Conservation (phyloP, 2,888 invertebrate genomes). For the Metallyticus violacea region DNA sequence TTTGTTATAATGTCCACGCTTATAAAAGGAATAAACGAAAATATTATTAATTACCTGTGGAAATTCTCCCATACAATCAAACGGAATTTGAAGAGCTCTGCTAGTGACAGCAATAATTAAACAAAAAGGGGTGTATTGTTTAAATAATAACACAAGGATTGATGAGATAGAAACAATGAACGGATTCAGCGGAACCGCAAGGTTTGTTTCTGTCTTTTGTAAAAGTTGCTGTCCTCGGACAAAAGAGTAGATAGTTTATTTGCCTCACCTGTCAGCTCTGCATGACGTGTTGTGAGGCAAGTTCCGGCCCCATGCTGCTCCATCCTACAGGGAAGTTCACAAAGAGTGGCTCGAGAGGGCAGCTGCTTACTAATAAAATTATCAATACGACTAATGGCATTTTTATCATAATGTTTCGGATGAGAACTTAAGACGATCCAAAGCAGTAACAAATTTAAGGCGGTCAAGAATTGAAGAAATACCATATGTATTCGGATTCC, state of each 20-base stretch:
- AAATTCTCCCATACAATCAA: neutral
- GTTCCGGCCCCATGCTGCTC: neutral
- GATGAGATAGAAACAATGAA: neutral
- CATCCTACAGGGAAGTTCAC: too few relatives aligned
- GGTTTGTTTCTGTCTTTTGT: neutral
- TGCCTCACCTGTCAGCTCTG: neutral
- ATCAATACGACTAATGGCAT: too few relatives aligned
- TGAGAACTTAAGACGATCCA: too few relatives aligned
- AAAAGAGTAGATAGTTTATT: neutral
- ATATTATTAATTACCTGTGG: neutral
- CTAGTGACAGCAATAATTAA: neutral
- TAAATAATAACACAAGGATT: neutral
- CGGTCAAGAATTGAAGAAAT: too few relatives aligned
- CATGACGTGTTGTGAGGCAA: neutral
- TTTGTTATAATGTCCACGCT: neutral
- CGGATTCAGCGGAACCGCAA: neutral
- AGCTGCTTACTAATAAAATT: too few relatives aligned
- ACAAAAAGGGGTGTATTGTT: neutral
- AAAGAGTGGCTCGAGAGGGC: too few relatives aligned
- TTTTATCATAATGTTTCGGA: too few relatives aligned
- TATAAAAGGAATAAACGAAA: neutral
- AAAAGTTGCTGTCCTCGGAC: neutral
- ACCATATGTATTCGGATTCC: too few relatives aligned
- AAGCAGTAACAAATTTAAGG: too few relatives aligned
- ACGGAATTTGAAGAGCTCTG: neutral